Evolutionary conservation across 1,140 invertebrate genomes (phyloP), one percentile per base, ranked within the genome.

Genomic region (Bilobella aurantiaca): DNA sequence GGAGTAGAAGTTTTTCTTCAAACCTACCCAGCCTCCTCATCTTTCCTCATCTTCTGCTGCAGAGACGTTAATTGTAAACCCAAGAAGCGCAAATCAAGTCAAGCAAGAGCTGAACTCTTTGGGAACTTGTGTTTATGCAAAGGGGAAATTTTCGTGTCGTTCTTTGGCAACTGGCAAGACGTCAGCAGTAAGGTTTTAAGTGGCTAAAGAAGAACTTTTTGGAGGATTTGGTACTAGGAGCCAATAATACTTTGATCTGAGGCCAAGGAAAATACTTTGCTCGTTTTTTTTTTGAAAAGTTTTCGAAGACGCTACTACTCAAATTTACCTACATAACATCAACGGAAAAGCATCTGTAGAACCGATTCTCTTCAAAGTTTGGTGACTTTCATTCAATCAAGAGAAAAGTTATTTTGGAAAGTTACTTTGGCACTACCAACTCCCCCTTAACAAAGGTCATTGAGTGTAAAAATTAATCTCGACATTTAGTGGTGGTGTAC

Each of bases 401-500:
- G 49, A 5, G 5, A 12, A 53, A 53, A 53, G 49, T 53, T 53
- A 12, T 53, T 53, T 23, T 16, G n/a, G n/a, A n/a, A n/a, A 23
- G 12, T 12, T 53, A 16, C 49, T 53, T 5, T 3, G 12, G 25
- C 8, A 5, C 23, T 23, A 53, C 8, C 23, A 42, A 53, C 49
- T 53, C 3, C 23, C 23, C 21, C 25, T 53, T 12, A 53, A 23
- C 14, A 23, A 16, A 53, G 12, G 14, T 23, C 49, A 53, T 53
- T 53, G 12, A 53, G 49, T 53, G 49, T 53, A 53, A 53, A n/a
- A 53, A 53, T 67, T 63, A 67, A 61, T 67, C 47, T 53, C 61
- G 65, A 67, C 65, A 63, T 67, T 67, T 67, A 67, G 61, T 63
- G 61, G n/a, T 25, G 65, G 65, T 67, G 65, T 67, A 63, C 65